Percentiles rank a stretch among this genome's conserved stretches.
Conservation (phyloP, 2,888 invertebrate genomes). For the Adela reaumurella region DNA sequence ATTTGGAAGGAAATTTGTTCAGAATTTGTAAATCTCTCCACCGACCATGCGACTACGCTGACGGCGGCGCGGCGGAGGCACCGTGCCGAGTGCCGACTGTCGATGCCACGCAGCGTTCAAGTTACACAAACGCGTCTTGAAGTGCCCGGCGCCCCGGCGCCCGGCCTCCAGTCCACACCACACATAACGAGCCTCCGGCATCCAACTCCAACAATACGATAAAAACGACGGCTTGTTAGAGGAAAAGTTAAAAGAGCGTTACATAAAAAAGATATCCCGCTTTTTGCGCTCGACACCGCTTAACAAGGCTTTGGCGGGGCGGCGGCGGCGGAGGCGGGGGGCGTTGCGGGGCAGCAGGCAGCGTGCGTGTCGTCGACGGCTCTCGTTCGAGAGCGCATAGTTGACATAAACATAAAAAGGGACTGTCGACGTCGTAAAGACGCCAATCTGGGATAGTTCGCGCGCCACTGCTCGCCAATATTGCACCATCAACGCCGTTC, state of each 20-base stretch:
- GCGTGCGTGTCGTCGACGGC: neutral
- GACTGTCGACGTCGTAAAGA: neutral
- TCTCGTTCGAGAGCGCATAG: neutral
- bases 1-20: no score
- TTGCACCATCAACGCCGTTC: neutral
- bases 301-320: neutral
- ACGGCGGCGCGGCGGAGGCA: no score
- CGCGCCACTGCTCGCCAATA: neutral
- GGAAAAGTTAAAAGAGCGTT: neutral
- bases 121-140: no score
- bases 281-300: neutral
- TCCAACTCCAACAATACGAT: neutral
- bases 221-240: neutral
- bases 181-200: neutral
- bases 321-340: neutral
- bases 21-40: no score
- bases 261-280: neutral
- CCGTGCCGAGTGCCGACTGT: no score
- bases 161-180: no score
- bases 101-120: no score
- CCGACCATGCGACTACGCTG: no score
- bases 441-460: neutral
- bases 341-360: no score
- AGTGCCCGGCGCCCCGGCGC: no score
- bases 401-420: neutral